These are phyloP conservation scores for Spongia lamella DNA, from an alignment of 37 sponge, comb jelly and placozoan genomes.

Conservation along the genomic window DNA sequence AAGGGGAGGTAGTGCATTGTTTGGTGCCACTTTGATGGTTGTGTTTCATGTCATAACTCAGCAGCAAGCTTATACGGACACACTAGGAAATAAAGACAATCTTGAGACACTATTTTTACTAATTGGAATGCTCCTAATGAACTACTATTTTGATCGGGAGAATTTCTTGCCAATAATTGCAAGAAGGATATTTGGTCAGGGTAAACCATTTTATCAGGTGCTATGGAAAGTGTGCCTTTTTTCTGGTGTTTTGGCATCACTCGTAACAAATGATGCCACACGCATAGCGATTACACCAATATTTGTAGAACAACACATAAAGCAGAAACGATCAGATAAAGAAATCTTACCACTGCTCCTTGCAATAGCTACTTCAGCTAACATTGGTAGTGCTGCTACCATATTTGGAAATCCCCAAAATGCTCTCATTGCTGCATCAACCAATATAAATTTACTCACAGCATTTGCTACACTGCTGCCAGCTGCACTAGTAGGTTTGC, in stretches of 20 bases:
- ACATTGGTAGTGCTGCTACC: constrained; percentile 68
- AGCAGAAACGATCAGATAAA: constrained; percentile 16
- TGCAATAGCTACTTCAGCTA: constrained; percentile 62
- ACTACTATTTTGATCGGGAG: constrained; percentile 52
- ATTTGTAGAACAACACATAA: constrained; percentile 32
- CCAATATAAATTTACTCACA: neutral
- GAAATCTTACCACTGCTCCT: constrained; percentile 38
- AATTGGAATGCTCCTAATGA: constrained; percentile 57
- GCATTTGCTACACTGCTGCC: constrained; percentile 35
- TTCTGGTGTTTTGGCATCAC: constrained; percentile 40
- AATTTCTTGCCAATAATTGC: constrained; percentile 24
- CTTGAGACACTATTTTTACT: constrained; percentile 51
- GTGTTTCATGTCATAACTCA: constrained; percentile 27
- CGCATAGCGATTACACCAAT: constrained; percentile 49
- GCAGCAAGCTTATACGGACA: constrained; percentile 7
- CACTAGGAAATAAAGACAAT: constrained; percentile 4
- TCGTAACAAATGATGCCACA: constrained; percentile 64
- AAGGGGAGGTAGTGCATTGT: constrained; percentile 17
- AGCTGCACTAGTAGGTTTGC: constrained; percentile 43
- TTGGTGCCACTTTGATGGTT: constrained; percentile 40
- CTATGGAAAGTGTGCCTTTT: constrained; percentile 48
- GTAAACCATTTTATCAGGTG: constrained; percentile 28
- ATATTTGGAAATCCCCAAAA: constrained; percentile 69
- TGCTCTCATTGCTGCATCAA: constrained; percentile 47
- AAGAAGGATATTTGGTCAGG: constrained; percentile 12